These are phyloP conservation scores for Sphaerodactylus townsendi DNA, from an alignment of 2,113 vertebrate species.

Conservation along the genomic window DNA sequence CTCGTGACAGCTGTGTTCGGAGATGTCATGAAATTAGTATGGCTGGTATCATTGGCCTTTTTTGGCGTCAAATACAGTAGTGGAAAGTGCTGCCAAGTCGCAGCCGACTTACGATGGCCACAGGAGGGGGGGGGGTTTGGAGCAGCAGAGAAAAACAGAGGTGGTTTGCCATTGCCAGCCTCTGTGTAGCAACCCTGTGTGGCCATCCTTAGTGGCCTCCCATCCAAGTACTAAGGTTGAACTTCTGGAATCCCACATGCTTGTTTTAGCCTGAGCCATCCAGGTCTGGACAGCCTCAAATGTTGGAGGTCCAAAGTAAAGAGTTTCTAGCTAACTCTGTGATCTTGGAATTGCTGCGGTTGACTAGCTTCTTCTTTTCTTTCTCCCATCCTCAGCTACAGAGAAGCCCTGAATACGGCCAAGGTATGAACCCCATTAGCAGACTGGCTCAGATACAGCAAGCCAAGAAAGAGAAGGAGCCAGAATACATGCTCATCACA, in stretches of 20 bases:
- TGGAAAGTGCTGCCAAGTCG: no score
- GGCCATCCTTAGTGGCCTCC: no score
- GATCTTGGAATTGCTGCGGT: conserved; percentile 11
- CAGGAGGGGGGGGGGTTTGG: no score
- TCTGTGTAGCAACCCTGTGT: no score
- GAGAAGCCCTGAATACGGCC: conserved; percentile 92
- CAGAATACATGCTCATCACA: conserved; percentile 90
- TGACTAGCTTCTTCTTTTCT: conserved; percentile 34
- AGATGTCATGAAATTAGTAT: background rate
- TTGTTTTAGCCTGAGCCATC: no score
- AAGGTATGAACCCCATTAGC: conserved; percentile 98
- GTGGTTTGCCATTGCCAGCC: no score
- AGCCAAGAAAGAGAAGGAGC: conserved; percentile 98
- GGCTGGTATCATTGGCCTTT: background rate
- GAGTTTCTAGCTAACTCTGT: background rate
- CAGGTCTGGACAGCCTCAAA: background rate
- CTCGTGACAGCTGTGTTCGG: background rate
- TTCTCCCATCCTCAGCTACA: conserved; percentile 77
- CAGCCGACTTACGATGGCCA: no score
- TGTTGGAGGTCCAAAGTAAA: conserved; percentile 6
- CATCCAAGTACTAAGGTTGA: no score
- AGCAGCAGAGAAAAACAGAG: no score
- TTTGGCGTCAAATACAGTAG: background rate
- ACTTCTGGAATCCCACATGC: no score
- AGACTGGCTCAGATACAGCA: conserved; percentile 98